Evolutionary conservation across 1,140 invertebrate species (phyloP), one percentile per base, ranked within the genome.

Genomic region (Philopotamus ludificatus): DNA sequence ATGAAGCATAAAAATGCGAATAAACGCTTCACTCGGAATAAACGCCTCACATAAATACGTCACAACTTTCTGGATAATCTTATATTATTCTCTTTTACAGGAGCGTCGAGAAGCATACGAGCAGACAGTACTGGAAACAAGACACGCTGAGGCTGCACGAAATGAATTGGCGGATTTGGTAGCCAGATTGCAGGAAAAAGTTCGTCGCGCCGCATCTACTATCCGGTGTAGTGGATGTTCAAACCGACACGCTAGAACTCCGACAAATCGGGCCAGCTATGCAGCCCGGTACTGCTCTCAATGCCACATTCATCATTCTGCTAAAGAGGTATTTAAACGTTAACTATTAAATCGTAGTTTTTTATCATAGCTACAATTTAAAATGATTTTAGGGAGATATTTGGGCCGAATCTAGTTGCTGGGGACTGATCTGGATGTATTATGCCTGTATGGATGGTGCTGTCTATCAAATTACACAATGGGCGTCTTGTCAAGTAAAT

Each of bases 361-460:
- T 3, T 10, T 39, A 39, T 28, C 16, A 39, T 2, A 18, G 20
- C 42, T 15, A 8, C 50, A 60, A 47, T 53, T 63, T 15, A 45
- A 7, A 51, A 63, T 62, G 68, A 72, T 73, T 73, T 22, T 75
- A 95, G 94, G 94, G 92, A 67, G 95, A 97, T 76, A 93, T 97
- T 68, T 97, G 95, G 95, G 93, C 94, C 45, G 94, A 97, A 81
- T 92, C 90, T 45, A 85, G 86, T 70, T 85, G 91, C 78, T 85
- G 94, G 80, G 93, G 94, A 51, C 87, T 95, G 68, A 82, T 90
- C 42, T 95, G 93, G 89, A 89, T 93, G 79, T 97, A 96, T 80
- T 95, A 92, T 77, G 94, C 94, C n/a, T 94, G 94, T 70, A 96
- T 97, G 93, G 94, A 97, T 77, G 91, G 91, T 45, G 89, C 88